Percentiles rank a stretch among this genome's conserved stretches.
Conservation (phyloP, 2,113 vertebrate genomes). For the Perccottus glenii region DNA sequence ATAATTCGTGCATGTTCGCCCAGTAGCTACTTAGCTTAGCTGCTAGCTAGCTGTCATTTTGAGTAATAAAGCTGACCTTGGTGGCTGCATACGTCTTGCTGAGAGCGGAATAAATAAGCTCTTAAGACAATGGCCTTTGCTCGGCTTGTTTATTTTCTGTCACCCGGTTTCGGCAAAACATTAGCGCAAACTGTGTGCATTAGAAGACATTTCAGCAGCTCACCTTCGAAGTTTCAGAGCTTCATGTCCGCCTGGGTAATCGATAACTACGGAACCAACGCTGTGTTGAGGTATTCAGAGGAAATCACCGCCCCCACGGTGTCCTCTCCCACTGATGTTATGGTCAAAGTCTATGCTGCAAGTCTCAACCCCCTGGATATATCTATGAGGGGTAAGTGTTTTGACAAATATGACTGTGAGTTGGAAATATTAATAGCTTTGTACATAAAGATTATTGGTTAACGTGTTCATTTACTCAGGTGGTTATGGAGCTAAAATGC, state of each 20-base stretch:
- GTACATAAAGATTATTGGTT: conserved; percentile 3
- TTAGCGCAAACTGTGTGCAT: conserved; percentile 29
- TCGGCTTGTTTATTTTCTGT: conserved; percentile 35
- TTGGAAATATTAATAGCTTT: background rate
- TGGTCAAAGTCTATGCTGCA: conserved; percentile 88
- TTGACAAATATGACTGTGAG: background rate
- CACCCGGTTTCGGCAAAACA: conserved; percentile 27
- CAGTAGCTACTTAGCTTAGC: conserved; percentile 2
- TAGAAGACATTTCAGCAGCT: conserved; percentile 50
- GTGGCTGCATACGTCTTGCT: background rate
- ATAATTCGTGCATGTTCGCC: conserved; percentile 21
- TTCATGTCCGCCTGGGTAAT: conserved; percentile 92
- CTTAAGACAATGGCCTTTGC: conserved; percentile 38
- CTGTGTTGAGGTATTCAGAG: conserved; percentile 82
- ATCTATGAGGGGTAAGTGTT: conserved; percentile 90
- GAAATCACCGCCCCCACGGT: conserved; percentile 81
- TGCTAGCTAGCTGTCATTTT: background rate
- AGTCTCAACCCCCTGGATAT: conserved; percentile 93
- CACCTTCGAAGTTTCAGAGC: conserved; percentile 53
- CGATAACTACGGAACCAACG: conserved; percentile 86
- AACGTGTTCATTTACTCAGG: conserved; percentile 60
- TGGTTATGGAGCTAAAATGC: conserved; percentile 86
- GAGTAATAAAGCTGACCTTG: conserved; percentile 26
- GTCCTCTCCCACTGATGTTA: conserved; percentile 85
- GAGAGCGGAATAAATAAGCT: background rate